phyloP scores from a whole-genome alignment of 2,113 vertebrate species.

The Hippopotamus amphibius region DNA sequence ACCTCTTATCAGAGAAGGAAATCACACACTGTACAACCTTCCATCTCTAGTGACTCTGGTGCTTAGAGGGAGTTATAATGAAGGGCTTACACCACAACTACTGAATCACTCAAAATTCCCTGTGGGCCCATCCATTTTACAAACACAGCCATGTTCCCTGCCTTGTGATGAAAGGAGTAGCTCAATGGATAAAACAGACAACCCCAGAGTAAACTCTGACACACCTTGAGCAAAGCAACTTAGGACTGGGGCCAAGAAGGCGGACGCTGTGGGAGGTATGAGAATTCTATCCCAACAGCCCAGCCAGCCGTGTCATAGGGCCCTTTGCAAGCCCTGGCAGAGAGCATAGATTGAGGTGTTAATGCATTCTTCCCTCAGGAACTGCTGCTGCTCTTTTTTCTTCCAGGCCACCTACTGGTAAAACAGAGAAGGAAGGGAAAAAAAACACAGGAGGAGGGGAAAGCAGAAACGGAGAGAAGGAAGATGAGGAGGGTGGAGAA shows the following conservation, averaged over 20 bases:
- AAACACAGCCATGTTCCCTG: constrained; percentile 39
- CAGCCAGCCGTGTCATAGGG: not conserved
- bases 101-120: constrained; percentile 60
- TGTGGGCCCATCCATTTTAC: constrained; percentile 15
- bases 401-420: constrained; percentile 57
- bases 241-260: not conserved
- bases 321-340: not conserved
- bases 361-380: constrained; percentile 14
- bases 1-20: not conserved
- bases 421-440: not conserved
- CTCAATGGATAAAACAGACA: constrained; percentile 54
- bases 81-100: constrained; percentile 25
- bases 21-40: not conserved
- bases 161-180: constrained; percentile 37
- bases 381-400: not conserved
- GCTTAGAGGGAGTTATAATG: not conserved
- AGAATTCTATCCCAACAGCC: not conserved
- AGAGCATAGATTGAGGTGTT: not conserved
- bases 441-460: not conserved
- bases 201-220: constrained; percentile 55
- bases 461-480: not conserved
- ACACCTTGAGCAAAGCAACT: constrained; percentile 64
- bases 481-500: not conserved
- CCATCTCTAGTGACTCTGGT: not conserved
- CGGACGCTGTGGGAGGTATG: not conserved